Conservation (phyloP, 2,113 vertebrate species). For the Halichoerus grypus region DNA sequence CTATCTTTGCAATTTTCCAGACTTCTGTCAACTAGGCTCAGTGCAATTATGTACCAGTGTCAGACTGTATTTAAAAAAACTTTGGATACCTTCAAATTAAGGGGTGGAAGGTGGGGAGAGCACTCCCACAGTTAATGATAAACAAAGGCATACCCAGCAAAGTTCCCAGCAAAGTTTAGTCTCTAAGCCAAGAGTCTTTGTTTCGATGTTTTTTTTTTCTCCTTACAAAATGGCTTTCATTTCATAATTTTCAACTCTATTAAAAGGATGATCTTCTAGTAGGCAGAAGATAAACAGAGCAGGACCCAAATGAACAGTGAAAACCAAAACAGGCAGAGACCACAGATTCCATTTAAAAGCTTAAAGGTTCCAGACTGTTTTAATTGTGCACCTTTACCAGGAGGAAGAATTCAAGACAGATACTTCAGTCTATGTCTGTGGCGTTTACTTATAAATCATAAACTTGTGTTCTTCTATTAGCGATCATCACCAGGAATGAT, state of each 20-base stretch:
- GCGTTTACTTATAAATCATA: neutral
- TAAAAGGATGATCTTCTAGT: neutral
- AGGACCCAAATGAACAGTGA: neutral
- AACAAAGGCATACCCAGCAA: neutral
- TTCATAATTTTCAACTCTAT: neutral
- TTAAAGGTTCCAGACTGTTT: neutral
- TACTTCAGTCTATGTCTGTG: too few relatives aligned
- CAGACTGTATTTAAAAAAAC: neutral
- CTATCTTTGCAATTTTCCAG: neutral
- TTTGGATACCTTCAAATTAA: neutral
- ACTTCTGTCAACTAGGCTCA: neutral
- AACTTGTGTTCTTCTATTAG: neutral
- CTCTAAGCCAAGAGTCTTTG: neutral
- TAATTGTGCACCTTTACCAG: neutral
- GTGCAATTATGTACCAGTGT: neutral
- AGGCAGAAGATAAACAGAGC: neutral
- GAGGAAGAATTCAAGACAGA: neutral
- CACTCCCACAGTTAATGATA: neutral
- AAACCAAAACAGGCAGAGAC: neutral
- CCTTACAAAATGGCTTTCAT: neutral
- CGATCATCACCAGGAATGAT: neutral
- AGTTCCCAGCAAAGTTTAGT: neutral
- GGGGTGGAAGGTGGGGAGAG: neutral
- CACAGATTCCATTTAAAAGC: neutral
- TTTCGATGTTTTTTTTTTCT: neutral